Evolutionary conservation across 1,140 invertebrate species (phyloP), one percentile per base, ranked within the genome.

Genomic region (Mesaphorura yosii): DNA sequence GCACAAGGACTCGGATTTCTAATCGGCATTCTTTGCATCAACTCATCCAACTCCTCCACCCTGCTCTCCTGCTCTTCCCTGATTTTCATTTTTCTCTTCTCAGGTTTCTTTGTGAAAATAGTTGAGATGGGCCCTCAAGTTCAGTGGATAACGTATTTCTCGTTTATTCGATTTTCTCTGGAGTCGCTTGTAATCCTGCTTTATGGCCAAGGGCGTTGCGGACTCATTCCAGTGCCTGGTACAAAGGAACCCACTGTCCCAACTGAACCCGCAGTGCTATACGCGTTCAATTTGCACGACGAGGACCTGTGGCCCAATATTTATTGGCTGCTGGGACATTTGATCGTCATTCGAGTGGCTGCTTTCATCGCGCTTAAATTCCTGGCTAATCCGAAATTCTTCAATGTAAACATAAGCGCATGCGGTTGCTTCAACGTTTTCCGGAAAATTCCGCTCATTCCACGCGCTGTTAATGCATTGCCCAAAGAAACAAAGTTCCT

Each of bases 1-100:
- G 51, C 51, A 15, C 51, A 53, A 47, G 51, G 51, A 15, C 23
- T 53, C 3, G 51, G 51, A 46, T 53, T 53, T 26, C 14, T 53
- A 1, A 53, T 53, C 5, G 51, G 51, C 19, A 53, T 53, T 22
- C 10, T 53, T 19, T 53, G 51, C 29, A 45, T 53, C 2, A 22
- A 38, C 17, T 53, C 51, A 10, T 53, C 48, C 20, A 47, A 44
- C 29, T 23, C 48, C 4, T 20, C 44, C 1, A 37, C 48, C 19
- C 46, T 53, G 10, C 20, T 53, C 0, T 53, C 51, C 2, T 47
- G 51, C 17, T 47, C 51, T 1, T 23, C 40, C 7, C 44, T 53
- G 4, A 28, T 53, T 4, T 53, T 53, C 25, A n/a, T 53, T 1
- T 53, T 53, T 27, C 20, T 53, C 1, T 53, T 53, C 22, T 53